Conservation (phyloP, 2,888 invertebrate species). For the Tenthredo scrophulariae region DNA sequence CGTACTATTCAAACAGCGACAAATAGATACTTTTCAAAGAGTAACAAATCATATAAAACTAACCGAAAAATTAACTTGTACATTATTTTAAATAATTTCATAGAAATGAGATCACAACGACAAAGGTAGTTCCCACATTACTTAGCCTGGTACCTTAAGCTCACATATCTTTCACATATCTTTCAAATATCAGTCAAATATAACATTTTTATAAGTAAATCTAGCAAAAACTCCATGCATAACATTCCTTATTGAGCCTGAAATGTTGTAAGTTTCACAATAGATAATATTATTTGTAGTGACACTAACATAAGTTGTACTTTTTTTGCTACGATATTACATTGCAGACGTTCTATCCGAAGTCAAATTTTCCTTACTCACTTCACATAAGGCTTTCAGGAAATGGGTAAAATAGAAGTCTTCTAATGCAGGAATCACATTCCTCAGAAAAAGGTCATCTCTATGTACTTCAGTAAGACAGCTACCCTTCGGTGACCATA, state of each 20-base stretch:
- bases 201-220: too few relatives aligned
- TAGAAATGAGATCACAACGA: too few relatives aligned
- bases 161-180: too few relatives aligned
- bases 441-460: background rate
- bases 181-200: too few relatives aligned
- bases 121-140: too few relatives aligned
- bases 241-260: background rate
- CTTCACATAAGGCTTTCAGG: background rate
- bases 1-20: too few relatives aligned
- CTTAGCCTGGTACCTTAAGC: too few relatives aligned
- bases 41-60: background rate
- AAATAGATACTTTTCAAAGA: background rate
- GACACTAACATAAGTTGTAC: too few relatives aligned
- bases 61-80: too few relatives aligned
- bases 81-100: too few relatives aligned
- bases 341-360: background rate
- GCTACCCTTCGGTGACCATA: background rate
- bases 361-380: background rate
- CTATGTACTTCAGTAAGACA: background rate
- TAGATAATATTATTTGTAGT: too few relatives aligned
- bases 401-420: constrained; percentile 8
- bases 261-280: background rate
- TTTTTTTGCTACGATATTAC: background rate
- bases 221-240: background rate
- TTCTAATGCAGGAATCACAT: background rate